Conservation (phyloP, 2,113 vertebrate species). For the Cyprinodon variegatus region DNA sequence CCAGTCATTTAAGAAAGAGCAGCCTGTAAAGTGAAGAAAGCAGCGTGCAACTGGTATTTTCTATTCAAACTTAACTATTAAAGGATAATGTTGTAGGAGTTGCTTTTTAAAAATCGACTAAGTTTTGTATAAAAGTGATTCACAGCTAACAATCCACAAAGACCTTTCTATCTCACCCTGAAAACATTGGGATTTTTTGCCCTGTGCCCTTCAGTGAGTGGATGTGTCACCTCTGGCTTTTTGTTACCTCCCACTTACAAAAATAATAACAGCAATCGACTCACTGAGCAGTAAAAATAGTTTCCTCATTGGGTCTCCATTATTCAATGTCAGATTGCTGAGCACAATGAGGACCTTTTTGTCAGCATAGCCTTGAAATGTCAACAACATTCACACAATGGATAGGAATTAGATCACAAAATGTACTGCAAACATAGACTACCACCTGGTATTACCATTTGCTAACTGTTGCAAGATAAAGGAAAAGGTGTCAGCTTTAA, state of each 20-base stretch:
- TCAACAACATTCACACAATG: slow-evolving; percentile 19
- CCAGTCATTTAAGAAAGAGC: background rate
- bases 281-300: slow-evolving; percentile 9
- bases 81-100: slow-evolving; percentile 34
- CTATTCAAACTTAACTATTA: slow-evolving; percentile 26
- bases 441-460: background rate
- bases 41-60: background rate
- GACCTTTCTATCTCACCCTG: background rate
- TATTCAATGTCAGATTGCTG: slow-evolving; percentile 36
- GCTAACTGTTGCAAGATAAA: background rate
- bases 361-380: slow-evolving; percentile 51
- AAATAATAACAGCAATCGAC: slow-evolving; percentile 18
- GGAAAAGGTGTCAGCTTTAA: background rate
- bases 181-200: background rate
- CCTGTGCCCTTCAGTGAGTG: slow-evolving; percentile 12
- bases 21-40: background rate
- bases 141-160: slow-evolving; percentile 21
- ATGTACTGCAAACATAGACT: slow-evolving; percentile 15
- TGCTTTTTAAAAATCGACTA: slow-evolving; percentile 7
- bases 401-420: slow-evolving; percentile 17
- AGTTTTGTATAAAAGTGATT: slow-evolving; percentile 21
- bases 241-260: slow-evolving; percentile 20
- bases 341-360: slow-evolving; percentile 18
- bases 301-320: slow-evolving; percentile 27
- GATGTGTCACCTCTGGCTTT: slow-evolving; percentile 21